Evolutionary conservation across 92 coral and sea anemone species (phyloP), one percentile per base, ranked within the genome.

Genomic region (Umimayanthus kanabou): DNA sequence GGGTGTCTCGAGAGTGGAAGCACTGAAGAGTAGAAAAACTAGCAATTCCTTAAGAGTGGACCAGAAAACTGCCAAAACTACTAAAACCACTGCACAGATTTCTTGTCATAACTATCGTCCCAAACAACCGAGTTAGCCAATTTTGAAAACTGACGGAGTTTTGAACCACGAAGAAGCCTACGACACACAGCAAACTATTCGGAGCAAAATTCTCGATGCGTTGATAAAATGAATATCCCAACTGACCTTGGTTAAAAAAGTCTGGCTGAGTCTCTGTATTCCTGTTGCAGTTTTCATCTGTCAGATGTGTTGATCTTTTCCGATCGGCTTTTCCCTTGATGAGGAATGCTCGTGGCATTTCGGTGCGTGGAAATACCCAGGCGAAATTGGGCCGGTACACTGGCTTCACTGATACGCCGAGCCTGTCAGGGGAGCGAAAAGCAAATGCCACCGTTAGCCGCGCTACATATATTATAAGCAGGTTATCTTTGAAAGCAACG

Each of bases 301-400:
- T 88, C 14, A 77, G 49, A 67, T 61, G 64, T n/a, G 89, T 66
- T 88, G 58, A 49, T 80, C 91, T 91, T 66, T 79, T 90, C 82
- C 73, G 93, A 80, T 85, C 93, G 30, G 88, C 81, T 92, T 93
- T 94, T 65, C 95, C 92, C 61, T 90, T 94, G 92, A 94, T 92
- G 71, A 94, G 73, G 85, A 94, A 94, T 22, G 98, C 96, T 90
- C 93, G 94, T 55, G 98, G 98, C 98, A 95, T 95, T 74, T 77
- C 88, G 91, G 78, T 73, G 88, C 39, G 77, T 83, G 87, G 87
- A 83, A 65, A 83, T 69, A 83, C 87, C 87, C 87, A 70, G 87
- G 77, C 29, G 25, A 83, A 78, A 25, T 47, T 49, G 87, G 87
- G 87, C 64, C 7, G 77, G 87, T 83, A 70, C 69, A 71, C n/a